Conservation (phyloP, 2,797 vertebrate species). For the Darevskia nairensis region DNA sequence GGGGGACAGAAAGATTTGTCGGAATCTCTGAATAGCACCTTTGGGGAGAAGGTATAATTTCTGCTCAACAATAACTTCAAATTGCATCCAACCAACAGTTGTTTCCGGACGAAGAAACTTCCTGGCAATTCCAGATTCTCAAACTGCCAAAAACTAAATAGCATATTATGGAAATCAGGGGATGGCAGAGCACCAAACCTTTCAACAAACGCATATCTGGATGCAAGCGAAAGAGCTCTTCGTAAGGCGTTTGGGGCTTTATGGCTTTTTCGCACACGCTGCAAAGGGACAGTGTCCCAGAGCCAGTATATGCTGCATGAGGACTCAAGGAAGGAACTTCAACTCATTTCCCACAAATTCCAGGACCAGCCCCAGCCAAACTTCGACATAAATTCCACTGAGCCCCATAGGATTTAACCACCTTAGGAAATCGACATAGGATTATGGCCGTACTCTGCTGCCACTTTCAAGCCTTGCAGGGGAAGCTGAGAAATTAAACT, state of each 20-base stretch:
- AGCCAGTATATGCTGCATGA: not conserved
- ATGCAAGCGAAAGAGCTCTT: not conserved
- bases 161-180: conserved; percentile 11
- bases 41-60: conserved; percentile 33
- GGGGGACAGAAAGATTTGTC: conserved; percentile 36
- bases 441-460: not conserved
- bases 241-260: not conserved
- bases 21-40: conserved; percentile 43
- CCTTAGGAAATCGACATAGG: not conserved
- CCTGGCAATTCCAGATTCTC: conserved; percentile 9
- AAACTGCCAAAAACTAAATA: conserved; percentile 12
- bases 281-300: not conserved
- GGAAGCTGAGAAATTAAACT: not conserved
- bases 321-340: not conserved
- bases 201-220: conserved; percentile 3
- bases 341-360: no score
- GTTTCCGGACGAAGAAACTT: conserved; percentile 28
- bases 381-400: not conserved
- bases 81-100: conserved; percentile 5
- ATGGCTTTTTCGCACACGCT: not conserved
- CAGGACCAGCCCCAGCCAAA: not conserved
- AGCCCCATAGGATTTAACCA: not conserved
- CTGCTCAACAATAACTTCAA: conserved; percentile 16
- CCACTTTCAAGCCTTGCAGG: not conserved
- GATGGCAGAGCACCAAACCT: conserved; percentile 8